phyloP scores from a whole-genome alignment of 2,888 invertebrate species.

The Ormyrus rosae region DNA sequence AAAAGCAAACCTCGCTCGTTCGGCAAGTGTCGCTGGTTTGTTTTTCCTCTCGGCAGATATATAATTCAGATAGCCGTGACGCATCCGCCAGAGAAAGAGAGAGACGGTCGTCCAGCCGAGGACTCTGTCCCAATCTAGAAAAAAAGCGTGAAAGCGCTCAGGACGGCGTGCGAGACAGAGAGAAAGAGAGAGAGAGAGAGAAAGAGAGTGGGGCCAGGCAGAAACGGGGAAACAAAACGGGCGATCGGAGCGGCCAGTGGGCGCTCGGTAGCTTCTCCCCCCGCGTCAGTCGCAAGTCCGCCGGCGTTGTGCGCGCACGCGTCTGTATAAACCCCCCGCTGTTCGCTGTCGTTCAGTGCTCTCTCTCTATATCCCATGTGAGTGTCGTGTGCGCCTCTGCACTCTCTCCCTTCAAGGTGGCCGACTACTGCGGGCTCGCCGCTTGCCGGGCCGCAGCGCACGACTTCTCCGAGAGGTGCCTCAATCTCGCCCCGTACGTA shows the following conservation, averaged over 20 bases:
- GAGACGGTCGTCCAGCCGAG: background rate
- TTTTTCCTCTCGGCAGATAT: too few species aligned
- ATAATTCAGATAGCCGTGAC: too few species aligned
- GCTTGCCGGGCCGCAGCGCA: slow-evolving; percentile 1
- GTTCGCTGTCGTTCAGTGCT: too few species aligned
- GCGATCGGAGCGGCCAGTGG: background rate
- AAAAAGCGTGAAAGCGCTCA: too few species aligned
- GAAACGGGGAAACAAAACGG: background rate
- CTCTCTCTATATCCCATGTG: too few species aligned
- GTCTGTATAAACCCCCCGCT: too few species aligned
- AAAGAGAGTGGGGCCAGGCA: background rate
- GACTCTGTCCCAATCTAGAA: too few species aligned
- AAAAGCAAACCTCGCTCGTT: too few species aligned
- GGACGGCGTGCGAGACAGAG: background rate
- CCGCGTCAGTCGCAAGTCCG: slow-evolving; percentile 59
- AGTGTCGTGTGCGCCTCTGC: too few species aligned
- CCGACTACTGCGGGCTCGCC: slow-evolving; percentile 32
- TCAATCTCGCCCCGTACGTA: slow-evolving; percentile 26
- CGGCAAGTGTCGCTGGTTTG: too few species aligned
- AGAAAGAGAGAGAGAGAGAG: slow-evolving; percentile 18
- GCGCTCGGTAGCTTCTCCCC: slow-evolving; percentile 60
- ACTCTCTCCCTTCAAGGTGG: slow-evolving; percentile 9
- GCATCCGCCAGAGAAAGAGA: too few species aligned
- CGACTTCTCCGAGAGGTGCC: slow-evolving; percentile 8
- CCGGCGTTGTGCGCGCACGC: slow-evolving; percentile 59